Evolutionary conservation across 2,113 vertebrate species (phyloP), one percentile per base, ranked within the genome.

Genomic region (Dolichotis patagonum): DNA sequence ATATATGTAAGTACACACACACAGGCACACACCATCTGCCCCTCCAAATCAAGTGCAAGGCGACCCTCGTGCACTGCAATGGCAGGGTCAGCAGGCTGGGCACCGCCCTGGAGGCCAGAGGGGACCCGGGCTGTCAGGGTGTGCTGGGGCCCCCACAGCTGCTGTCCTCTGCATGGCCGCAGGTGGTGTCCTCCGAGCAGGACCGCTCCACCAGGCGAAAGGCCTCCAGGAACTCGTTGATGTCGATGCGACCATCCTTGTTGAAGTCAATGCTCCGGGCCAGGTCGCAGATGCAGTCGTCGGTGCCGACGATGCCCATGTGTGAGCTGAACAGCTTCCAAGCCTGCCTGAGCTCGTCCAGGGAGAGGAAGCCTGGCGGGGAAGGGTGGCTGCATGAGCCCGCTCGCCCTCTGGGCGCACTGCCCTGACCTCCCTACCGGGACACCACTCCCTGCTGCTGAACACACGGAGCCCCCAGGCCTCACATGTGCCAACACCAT

Each of bases 221-320:
- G 17, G 99, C 99, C 98, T 99, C 99, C 93, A 99, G 99, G 98
- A 99, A 99, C 98, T 99, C 99, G 0, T 99, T 99, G 98, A 99
- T 99, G 94, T 99, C 99, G 0, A 99, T 99, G 98, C 98, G 99
- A 26, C 99, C 99, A 0, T 99, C 99, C 95, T 99, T 99, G 97
- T 99, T 99, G 98, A 99, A 99, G 96, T 99, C 99, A 0, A 99
- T 99, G 98, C 99, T 99, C 69, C 98, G 98, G 28, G 99, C 99
- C 90, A 99, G 97, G 98, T 99, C 98, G 0, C 98, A 94, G 88
- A 99, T 99, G 89, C 98, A 98, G 0, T 99, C 97, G 0, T 99
- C 99, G 0, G 99, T 99, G 97, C 99, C 98, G 26, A 99, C 98
- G 1, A 97, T 98, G 95, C 99, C 99, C 88, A 99, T 99, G 58